phyloP scores from a whole-genome alignment of 2,797 vertebrate genomes.

The Paedocypris micromegethes region DNA sequence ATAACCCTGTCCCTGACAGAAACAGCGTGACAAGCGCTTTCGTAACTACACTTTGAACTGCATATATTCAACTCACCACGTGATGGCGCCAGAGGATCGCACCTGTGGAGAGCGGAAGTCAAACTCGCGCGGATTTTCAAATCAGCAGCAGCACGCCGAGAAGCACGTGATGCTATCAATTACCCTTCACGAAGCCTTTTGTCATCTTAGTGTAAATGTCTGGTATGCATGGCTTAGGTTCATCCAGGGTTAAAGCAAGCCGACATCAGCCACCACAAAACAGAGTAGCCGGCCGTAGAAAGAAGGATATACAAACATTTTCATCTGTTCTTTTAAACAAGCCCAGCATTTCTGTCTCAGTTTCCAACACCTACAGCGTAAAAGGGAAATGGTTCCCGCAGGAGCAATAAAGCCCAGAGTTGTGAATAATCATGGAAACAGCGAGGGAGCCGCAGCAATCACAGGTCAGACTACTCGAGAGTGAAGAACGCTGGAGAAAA shows the following conservation, averaged over 20 bases:
- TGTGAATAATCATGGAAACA: constrained; percentile 44
- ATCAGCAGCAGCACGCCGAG: not conserved
- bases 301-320: constrained; percentile 4
- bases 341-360: not conserved
- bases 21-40: not conserved
- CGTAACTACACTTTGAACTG: not conserved
- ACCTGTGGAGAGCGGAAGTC: not conserved
- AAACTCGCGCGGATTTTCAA: not conserved
- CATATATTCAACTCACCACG: not conserved
- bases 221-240: no score
- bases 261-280: no score
- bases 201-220: no score
- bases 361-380: constrained; percentile 18
- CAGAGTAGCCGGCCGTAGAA: no score
- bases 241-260: no score
- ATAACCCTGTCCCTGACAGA: no score
- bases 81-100: constrained; percentile 10
- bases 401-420: constrained; percentile 40
- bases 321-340: constrained; percentile 4
- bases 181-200: no score
- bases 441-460: constrained; percentile 33
- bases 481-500: constrained; percentile 49
- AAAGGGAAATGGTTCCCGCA: constrained; percentile 32
- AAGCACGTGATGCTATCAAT: not conserved
- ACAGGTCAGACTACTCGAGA: constrained; percentile 46